phyloP scores from a whole-genome alignment of 2,113 vertebrate genomes.

The Ammospiza caudacuta region DNA sequence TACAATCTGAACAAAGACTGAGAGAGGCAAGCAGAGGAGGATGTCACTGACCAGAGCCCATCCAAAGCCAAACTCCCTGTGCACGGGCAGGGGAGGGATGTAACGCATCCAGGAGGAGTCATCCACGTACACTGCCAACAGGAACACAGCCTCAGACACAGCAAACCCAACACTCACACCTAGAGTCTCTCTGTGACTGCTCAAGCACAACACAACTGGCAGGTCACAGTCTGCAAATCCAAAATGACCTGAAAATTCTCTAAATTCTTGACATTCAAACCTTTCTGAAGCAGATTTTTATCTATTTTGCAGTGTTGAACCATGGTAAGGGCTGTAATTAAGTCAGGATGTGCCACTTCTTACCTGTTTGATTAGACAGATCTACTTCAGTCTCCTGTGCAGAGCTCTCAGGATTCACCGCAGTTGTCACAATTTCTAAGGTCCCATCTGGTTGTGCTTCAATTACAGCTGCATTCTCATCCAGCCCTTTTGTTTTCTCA shows the following conservation, averaged over 20 bases:
- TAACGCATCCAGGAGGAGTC: constrained; percentile 86
- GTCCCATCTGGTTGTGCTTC: constrained; percentile 22
- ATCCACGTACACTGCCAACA: constrained; percentile 81
- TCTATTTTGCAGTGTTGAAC: not conserved
- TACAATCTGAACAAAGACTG: constrained; percentile 88
- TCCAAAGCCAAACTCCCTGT: constrained; percentile 83
- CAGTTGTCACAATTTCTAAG: not conserved
- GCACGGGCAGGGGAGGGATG: constrained; percentile 83
- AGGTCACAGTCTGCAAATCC: not conserved
- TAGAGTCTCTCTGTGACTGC: not conserved
- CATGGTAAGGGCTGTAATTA: not conserved
- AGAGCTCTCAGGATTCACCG: not conserved
- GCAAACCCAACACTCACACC: not conserved
- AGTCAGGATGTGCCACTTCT: not conserved
- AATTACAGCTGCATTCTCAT: not conserved
- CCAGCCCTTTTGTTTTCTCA: constrained; percentile 22
- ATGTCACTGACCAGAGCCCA: constrained; percentile 92
- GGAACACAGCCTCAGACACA: not conserved
- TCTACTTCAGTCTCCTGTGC: constrained; percentile 63
- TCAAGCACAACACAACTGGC: not conserved
- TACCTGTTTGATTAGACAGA: constrained; percentile 62
- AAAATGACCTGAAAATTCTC: not conserved
- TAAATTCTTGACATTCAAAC: not conserved
- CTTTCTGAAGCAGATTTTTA: not conserved
- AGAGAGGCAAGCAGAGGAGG: constrained; percentile 91